Evolutionary conservation across 1,140 invertebrate genomes (phyloP).

Genomic region (Drosophila pectinifera): DNA sequence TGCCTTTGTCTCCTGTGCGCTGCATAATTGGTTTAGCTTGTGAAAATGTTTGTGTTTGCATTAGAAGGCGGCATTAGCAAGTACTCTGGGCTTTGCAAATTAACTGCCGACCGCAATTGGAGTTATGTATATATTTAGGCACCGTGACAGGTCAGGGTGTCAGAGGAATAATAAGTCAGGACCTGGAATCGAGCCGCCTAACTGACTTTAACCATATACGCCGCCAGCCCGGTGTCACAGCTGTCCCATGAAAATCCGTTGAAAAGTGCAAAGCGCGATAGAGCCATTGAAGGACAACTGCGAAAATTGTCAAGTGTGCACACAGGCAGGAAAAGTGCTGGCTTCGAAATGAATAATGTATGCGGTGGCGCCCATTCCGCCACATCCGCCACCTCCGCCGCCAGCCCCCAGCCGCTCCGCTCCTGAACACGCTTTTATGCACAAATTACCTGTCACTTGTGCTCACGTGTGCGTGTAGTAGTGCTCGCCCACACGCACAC

Average conservation of each 20-base stretch:
- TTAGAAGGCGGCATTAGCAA: not conserved
- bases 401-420: conserved; percentile 3
- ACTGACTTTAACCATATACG: conserved; percentile 7
- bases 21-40: conserved; percentile 42
- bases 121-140: not conserved
- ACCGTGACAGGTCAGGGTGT: not conserved
- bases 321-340: conserved; percentile 36
- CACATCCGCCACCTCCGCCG: not conserved
- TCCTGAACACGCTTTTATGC: conserved; percentile 61
- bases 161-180: conserved; percentile 27
- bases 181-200: conserved; percentile 21
- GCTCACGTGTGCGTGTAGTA: conserved; percentile 63
- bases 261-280: conserved; percentile 52
- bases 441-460: conserved; percentile 81
- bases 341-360: conserved; percentile 73
- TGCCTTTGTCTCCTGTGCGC: conserved; percentile 24
- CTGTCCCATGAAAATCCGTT: conserved; percentile 53
- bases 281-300: conserved; percentile 46
- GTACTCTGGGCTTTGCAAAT: conserved; percentile 8
- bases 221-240: conserved; percentile 22
- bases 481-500: conserved; percentile 31
- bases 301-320: conserved; percentile 64
- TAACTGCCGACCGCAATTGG: not conserved
- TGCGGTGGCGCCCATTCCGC: conserved; percentile 36
- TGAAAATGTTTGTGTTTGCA: conserved; percentile 17